A percentile compares a stretch with the other conserved stretches of the same genome.
Evolutionary conservation across 2,888 invertebrate genomes (phyloP).

Genomic region (Coleophora deauratella): DNA sequence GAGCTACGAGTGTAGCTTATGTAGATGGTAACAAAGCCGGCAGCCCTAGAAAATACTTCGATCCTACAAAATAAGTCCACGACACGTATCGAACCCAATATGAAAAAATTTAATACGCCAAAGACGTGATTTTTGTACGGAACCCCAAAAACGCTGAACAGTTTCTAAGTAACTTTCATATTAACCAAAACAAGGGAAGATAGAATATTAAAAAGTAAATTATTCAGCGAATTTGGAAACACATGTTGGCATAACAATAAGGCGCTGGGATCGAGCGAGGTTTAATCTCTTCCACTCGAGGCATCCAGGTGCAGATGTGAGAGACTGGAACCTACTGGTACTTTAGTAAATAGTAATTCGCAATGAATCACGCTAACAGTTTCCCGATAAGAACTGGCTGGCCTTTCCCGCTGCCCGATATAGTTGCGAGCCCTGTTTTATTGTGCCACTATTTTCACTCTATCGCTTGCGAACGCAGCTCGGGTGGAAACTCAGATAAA

Average conservation of each 20-base stretch:
- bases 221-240: not conserved
- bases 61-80: too few relatives aligned
- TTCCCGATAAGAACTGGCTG: constrained; percentile 59
- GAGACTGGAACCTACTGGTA: constrained; percentile 16
- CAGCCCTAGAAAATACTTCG: too few relatives aligned
- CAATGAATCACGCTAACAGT: constrained; percentile 66
- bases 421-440: constrained; percentile 58
- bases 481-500: constrained; percentile 69
- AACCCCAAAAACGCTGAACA: not conserved
- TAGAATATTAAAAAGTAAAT: not conserved
- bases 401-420: constrained; percentile 37
- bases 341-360: constrained; percentile 49
- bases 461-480: constrained; percentile 59
- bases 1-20: too few relatives aligned
- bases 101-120: too few relatives aligned
- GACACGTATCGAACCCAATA: too few relatives aligned
- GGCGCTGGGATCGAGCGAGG: not conserved
- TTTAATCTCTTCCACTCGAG: not conserved
- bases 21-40: too few relatives aligned
- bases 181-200: not conserved
- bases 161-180: not conserved
- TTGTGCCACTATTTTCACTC: constrained; percentile 66
- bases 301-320: constrained; percentile 20
- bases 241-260: not conserved
- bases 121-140: too few relatives aligned